phyloP scores from a whole-genome alignment of 1,140 invertebrate species.

The Archegozetes longisetosus region DNA sequence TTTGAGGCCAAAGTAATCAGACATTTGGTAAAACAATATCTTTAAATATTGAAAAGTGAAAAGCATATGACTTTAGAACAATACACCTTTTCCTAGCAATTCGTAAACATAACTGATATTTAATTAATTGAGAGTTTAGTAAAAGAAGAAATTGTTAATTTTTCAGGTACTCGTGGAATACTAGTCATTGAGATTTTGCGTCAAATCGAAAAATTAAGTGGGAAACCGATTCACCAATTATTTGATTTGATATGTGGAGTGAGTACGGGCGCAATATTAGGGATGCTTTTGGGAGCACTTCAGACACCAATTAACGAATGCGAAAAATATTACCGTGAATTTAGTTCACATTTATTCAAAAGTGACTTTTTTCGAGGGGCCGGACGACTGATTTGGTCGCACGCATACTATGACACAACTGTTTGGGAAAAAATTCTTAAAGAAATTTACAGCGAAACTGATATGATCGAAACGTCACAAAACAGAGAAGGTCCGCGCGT shows the following conservation, averaged over 20 bases:
- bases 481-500: slow-evolving; percentile 47
- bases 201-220: slow-evolving; percentile 52
- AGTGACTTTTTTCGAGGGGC: slow-evolving; percentile 53
- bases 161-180: slow-evolving; percentile 41
- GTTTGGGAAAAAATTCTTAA: slow-evolving; percentile 64
- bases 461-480: slow-evolving; percentile 45
- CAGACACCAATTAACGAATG: slow-evolving; percentile 43
- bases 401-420: slow-evolving; percentile 76
- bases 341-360: slow-evolving; percentile 52
- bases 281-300: slow-evolving; percentile 35
- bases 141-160: slow-evolving; percentile 10
- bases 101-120: background rate
- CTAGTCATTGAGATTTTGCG: slow-evolving; percentile 61
- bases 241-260: slow-evolving; percentile 88
- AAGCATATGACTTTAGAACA: too few species aligned
- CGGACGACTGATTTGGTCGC: slow-evolving; percentile 59
- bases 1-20: too few species aligned
- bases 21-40: too few species aligned
- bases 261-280: slow-evolving; percentile 41
- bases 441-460: slow-evolving; percentile 43
- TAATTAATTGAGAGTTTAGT: too few species aligned
- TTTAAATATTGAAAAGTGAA: too few species aligned
- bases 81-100: too few species aligned
- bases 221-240: slow-evolving; percentile 37
- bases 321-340: slow-evolving; percentile 45